These are phyloP conservation scores for Diadophis punctatus DNA, from an alignment of 2,113 vertebrate species.

Conservation along the genomic window DNA sequence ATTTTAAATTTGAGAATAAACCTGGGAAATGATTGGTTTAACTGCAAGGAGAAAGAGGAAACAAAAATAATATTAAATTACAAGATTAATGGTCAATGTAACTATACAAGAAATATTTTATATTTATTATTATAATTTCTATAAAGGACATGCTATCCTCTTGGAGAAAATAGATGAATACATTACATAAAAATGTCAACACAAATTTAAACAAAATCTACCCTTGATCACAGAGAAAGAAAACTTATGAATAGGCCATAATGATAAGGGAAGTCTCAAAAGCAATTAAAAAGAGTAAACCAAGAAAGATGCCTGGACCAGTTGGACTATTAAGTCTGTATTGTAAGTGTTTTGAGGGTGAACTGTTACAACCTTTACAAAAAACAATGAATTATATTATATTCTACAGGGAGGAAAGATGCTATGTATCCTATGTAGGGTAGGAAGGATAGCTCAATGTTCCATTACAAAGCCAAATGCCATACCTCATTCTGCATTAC, in stretches of 20 bases:
- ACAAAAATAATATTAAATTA: not conserved
- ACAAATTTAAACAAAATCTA: not conserved
- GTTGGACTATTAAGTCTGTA: not conserved
- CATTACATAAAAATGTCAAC: not conserved
- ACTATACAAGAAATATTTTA: not conserved
- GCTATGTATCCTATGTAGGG: not conserved
- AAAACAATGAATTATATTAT: not conserved
- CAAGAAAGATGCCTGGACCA: not conserved
- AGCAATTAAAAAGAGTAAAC: not conserved
- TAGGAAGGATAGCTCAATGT: not conserved
- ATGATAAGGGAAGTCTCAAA: not conserved
- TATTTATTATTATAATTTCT: not conserved
- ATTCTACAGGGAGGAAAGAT: not conserved
- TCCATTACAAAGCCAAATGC: not conserved
- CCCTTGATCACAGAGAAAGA: not conserved
- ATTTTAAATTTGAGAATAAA: not conserved
- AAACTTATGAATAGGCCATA: not conserved
- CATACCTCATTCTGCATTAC: not conserved
- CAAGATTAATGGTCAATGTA: not conserved
- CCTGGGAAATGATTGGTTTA: not conserved
- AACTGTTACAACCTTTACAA: not conserved
- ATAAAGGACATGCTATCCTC: not conserved
- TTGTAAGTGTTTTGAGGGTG: not conserved
- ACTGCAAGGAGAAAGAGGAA: not conserved
- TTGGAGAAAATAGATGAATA: not conserved